Evolutionary conservation across 1,140 invertebrate species (phyloP), one percentile per base, ranked within the genome.

Genomic region (Pseudoatta argentina): DNA sequence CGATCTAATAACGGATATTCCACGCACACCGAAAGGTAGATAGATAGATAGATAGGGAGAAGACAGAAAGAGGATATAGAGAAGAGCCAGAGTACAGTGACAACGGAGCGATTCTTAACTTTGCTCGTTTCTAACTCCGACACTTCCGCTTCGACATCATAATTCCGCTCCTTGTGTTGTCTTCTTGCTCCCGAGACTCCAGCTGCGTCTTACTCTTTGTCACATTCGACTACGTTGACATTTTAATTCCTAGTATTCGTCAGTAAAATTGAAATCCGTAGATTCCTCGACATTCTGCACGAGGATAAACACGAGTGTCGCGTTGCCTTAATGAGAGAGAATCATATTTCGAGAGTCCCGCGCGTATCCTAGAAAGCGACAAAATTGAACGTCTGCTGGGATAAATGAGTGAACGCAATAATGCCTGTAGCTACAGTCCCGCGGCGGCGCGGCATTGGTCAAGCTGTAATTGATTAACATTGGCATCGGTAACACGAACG

Each of bases 391-490:
- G 18, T 18, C 21, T 10, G 24, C 0, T 71, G 34, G 55, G 39
- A 75, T 73, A 55, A 82, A 82, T 48, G 67, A 82, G 48, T 16
- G 79, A 61, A 24, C 27, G 79, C 55, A 73, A 51, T 61, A 61
- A 48, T 12, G 79, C 79, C 12, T 34, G 77, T 48, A 72, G 34
- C 24, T 82, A 30, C 63, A 59, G 24, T 44, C 61, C 27, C 57
- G 44, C n/a, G 51, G 59, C 69, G 44, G 57, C n/a, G 75, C 34
- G 7, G 27, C 66, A 72, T 78, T 64, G 86, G 55, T 83, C 78
- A 79, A 51, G 34, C 77, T 73, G 76, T 75, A 69, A 83, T 87
- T 83, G 77, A 73, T 87, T 87, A 73, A 75, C 69, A 67, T 77
- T 53, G 39, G 53, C 86, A 63, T 79, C 87, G 24, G 59, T 67